These are phyloP conservation scores for Tiliacea citrago DNA, from an alignment of 2,888 invertebrate species.

Conservation along the genomic window DNA sequence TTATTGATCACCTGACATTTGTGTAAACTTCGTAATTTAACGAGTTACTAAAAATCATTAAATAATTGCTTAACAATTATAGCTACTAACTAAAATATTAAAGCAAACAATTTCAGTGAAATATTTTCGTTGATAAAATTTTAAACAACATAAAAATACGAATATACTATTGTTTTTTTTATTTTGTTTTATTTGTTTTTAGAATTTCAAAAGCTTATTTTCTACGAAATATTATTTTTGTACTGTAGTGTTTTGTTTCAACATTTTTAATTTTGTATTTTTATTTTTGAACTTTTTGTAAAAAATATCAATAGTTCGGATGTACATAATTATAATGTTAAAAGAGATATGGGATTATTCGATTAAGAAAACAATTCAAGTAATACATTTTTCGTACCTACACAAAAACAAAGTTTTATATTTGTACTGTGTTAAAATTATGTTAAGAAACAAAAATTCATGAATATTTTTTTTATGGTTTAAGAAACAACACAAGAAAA, in stretches of 20 bases:
- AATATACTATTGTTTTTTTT: constrained; percentile 11
- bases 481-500: constrained; percentile 31
- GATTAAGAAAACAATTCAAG: constrained; percentile 41
- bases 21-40: constrained; percentile 12
- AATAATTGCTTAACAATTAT: background rate
- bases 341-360: constrained; percentile 70
- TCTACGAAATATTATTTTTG: constrained; percentile 74
- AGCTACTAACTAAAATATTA: background rate
- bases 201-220: constrained; percentile 67
- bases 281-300: constrained; percentile 53
- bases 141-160: background rate
- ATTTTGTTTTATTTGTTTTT: too few species aligned
- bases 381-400: background rate
- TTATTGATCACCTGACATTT: constrained; percentile 6
- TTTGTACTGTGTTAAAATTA: constrained; percentile 34
- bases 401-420: constrained; percentile 19
- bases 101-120: background rate
- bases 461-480: constrained; percentile 2
- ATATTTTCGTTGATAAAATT: background rate
- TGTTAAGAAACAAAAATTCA: constrained; percentile 9
- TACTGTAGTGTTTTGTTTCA: constrained; percentile 67
- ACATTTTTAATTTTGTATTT: constrained; percentile 44
- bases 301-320: constrained; percentile 57
- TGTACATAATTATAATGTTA: constrained; percentile 64
- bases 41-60: background rate